Base-by-base conservation (phyloP, 2,888 invertebrate genomes). In the Hypomecis atomaria region DNA sequence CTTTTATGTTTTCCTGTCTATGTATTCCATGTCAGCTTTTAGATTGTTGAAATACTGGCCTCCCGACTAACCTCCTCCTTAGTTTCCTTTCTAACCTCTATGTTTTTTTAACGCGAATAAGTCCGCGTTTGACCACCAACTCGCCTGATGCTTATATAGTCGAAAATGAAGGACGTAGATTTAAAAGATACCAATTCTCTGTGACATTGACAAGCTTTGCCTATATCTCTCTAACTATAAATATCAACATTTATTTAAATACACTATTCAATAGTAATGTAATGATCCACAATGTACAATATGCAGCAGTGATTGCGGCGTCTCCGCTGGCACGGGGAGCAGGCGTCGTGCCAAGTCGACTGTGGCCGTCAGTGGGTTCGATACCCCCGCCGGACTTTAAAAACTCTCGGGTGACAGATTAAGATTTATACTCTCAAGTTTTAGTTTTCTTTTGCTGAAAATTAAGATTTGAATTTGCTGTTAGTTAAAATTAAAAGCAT, bases 301-400 rank as follows among this genome's bases (percentile, higher is more conserved):
- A 37, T 55, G 11, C 43, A 43, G 49, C 55, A 44, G 33, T 7
- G 10, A 34, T 36, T 54, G 42, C 45, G 33, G 9, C 43, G 59
- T 11, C 44, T 56, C 59, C 38, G 65, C 73, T 79, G 79, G 77
- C 79, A 70, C 59, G 55, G 68, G 33, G 43, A 48, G 66, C 66
- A 52, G 78, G 76, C 79, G 64, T 67, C 42, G 37, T 74, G 79
- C 77, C 78, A 79, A 77, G 67, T 73, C 67, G 69, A 66, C 63
- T 43, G 55, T 50, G 53, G 45, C 56, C 37, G 48, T 44, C 57
- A 57, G 57, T 10, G 49, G 53, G 73, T 73, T 73, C 75, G 70
- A 68, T 67, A 66, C 67, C 71, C 78, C 40, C 50, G 37, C 47
- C 38, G 48, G 54, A 50, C 37, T 50, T 50, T 50, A 48, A 36